Evolutionary conservation across 2,113 vertebrate species (phyloP).

Genomic region (Halichoeres trimaculatus): DNA sequence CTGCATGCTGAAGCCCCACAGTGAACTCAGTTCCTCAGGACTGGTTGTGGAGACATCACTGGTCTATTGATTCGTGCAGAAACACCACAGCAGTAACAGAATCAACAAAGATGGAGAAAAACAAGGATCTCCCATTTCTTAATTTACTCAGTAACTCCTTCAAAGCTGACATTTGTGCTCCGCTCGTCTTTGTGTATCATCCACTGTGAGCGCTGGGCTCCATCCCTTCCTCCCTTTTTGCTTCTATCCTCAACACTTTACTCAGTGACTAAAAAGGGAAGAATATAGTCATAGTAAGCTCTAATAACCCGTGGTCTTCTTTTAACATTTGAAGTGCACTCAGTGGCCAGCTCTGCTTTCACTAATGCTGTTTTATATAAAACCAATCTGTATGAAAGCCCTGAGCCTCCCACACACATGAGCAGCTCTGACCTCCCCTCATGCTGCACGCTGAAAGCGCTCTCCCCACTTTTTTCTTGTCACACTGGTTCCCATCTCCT

Average conservation of each 20-base stretch:
- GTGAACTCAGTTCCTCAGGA: background rate
- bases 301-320: slow-evolving; percentile 65
- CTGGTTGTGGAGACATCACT: no score
- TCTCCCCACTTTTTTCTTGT: slow-evolving; percentile 58
- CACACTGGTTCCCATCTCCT: slow-evolving; percentile 33
- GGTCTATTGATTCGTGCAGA: no score
- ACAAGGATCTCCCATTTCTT: background rate
- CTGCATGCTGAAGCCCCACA: background rate
- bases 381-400: slow-evolving; percentile 78
- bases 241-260: slow-evolving; percentile 37
- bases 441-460: slow-evolving; percentile 50
- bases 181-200: background rate
- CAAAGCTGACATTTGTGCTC: background rate
- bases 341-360: slow-evolving; percentile 73
- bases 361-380: slow-evolving; percentile 79
- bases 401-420: slow-evolving; percentile 68
- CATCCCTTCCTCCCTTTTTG: slow-evolving; percentile 34
- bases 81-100: background rate
- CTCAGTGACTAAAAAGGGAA: slow-evolving; percentile 51
- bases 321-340: slow-evolving; percentile 82
- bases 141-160: background rate
- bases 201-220: slow-evolving; percentile 1
- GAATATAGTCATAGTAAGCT: slow-evolving; percentile 71
- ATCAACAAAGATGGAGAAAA: background rate
- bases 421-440: slow-evolving; percentile 64